A percentile compares a stretch with the other conserved stretches of the same genome.
Evolutionary conservation across 2,113 vertebrate species (phyloP).

Genomic region (Silurus glanis): DNA sequence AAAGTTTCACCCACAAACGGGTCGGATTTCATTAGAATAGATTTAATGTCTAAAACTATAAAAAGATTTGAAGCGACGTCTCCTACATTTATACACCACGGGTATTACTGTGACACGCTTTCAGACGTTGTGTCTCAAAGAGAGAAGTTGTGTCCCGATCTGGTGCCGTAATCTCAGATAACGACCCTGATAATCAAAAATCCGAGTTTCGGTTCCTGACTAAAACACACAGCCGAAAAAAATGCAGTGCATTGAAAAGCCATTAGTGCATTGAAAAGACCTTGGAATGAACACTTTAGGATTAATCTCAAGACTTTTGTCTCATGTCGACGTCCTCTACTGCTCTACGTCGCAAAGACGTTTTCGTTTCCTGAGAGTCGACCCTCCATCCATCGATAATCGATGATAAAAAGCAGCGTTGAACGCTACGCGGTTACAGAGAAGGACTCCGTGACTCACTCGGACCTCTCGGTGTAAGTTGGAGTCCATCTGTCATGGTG

Average conservation of each 20-base stretch:
- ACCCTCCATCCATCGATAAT: too few relatives aligned
- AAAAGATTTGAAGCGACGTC: too few relatives aligned
- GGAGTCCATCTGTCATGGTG: background rate
- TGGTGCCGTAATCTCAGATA: background rate
- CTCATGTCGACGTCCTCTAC: too few relatives aligned
- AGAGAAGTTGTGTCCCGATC: background rate
- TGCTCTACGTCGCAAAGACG: too few relatives aligned
- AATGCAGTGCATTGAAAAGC: background rate
- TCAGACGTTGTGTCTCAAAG: background rate
- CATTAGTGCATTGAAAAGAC: background rate
- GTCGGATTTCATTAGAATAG: too few relatives aligned
- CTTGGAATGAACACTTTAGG: too few relatives aligned
- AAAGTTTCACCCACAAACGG: too few relatives aligned
- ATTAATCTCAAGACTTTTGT: background rate
- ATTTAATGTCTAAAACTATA: too few relatives aligned
- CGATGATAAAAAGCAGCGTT: background rate
- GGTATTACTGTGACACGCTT: background rate
- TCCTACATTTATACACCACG: too few relatives aligned
- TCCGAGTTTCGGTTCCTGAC: background rate
- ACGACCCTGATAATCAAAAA: background rate
- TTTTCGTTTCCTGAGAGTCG: too few relatives aligned
- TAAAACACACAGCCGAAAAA: background rate
- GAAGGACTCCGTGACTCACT: background rate
- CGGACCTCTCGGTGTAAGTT: background rate
- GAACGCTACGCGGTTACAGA: background rate